These are phyloP conservation scores for Rhopalosiphum maidis DNA, from an alignment of 1,140 invertebrate genomes.

Conservation along the genomic window DNA sequence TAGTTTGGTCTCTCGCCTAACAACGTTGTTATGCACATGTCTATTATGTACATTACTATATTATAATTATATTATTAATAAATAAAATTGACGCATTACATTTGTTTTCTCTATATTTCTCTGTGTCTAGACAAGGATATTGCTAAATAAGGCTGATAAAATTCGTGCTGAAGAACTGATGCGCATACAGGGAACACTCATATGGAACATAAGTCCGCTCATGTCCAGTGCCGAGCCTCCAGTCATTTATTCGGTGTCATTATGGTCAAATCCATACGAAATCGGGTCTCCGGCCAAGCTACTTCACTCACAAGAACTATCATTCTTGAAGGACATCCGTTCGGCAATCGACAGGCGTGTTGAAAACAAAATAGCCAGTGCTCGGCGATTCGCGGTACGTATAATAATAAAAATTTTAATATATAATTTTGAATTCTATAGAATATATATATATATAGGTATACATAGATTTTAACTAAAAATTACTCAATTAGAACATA, in stretches of 20 bases:
- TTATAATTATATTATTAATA: not conserved
- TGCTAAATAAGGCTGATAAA: constrained; percentile 93
- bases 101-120: not conserved
- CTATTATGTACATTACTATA: not conserved
- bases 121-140: constrained; percentile 76
- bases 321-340: constrained; percentile 84
- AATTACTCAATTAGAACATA: not conserved
- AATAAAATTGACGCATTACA: not conserved
- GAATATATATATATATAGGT: too few species aligned
- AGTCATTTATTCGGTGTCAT: constrained; percentile 89
- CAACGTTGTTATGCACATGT: too few species aligned
- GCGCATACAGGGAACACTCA: constrained; percentile 89
- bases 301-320: constrained; percentile 85
- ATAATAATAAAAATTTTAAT: not conserved
- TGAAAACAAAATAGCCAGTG: constrained; percentile 92
- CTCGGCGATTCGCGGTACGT: constrained; percentile 89
- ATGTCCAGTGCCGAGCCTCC: constrained; percentile 94
- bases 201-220: constrained; percentile 95
- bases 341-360: constrained; percentile 85
- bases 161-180: constrained; percentile 91
- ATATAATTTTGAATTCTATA: too few species aligned
- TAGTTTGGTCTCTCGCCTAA: not conserved
- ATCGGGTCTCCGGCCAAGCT: constrained; percentile 77
- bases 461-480: not conserved
- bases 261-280: constrained; percentile 88